phyloP scores from a whole-genome alignment of 1,140 invertebrate genomes.

The Zaprionus kolodkinae region DNA sequence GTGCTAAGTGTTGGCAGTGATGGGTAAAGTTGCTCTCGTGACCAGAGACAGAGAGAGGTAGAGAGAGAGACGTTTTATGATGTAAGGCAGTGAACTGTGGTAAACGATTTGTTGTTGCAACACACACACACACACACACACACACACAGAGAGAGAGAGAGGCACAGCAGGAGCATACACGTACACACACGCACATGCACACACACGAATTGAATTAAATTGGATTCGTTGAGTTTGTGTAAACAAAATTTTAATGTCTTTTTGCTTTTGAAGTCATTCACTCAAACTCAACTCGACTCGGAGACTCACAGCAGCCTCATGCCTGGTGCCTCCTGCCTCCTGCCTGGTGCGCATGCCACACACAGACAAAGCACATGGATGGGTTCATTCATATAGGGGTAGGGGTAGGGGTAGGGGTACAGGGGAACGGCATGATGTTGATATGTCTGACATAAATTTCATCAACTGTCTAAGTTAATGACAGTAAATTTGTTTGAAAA shows the following conservation, averaged over 20 bases:
- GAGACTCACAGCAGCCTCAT: slow-evolving; percentile 32
- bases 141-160: too few relatives aligned
- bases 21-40: slow-evolving; percentile 39
- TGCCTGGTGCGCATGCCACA: slow-evolving; percentile 45
- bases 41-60: slow-evolving; percentile 1
- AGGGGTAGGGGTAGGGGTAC: background rate
- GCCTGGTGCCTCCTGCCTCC: background rate
- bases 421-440: slow-evolving; percentile 67
- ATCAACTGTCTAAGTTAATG: slow-evolving; percentile 83
- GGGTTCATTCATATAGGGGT: slow-evolving; percentile 5
- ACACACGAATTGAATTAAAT: slow-evolving; percentile 80
- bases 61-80: slow-evolving; percentile 63
- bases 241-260: slow-evolving; percentile 83
- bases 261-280: slow-evolving; percentile 82
- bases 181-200: slow-evolving; percentile 28
- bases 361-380: slow-evolving; percentile 48
- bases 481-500: slow-evolving; percentile 83
- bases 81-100: slow-evolving; percentile 79
- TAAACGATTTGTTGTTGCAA: slow-evolving; percentile 80
- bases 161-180: slow-evolving; percentile 9
- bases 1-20: slow-evolving; percentile 42
- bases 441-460: slow-evolving; percentile 83
- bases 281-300: slow-evolving; percentile 73
- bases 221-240: slow-evolving; percentile 82
- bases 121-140: slow-evolving; percentile 11